Percentiles rank a stretch among this genome's conserved stretches.
phyloP scores from a whole-genome alignment of 2,888 invertebrate species.

The Chirona hameri region DNA sequence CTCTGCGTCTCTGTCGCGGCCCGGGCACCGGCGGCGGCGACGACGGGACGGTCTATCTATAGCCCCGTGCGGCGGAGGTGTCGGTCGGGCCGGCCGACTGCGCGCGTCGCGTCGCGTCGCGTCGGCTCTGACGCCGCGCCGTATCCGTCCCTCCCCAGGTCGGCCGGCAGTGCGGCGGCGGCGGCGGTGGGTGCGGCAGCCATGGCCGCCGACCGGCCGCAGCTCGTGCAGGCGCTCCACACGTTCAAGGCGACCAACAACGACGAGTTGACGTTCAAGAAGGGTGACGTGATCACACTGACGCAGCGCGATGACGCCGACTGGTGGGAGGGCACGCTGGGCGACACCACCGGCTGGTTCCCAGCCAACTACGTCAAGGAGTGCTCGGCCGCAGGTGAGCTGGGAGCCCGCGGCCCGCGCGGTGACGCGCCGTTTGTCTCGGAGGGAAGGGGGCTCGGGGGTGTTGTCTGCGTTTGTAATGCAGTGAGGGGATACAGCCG shows the following conservation, averaged over 20 bases:
- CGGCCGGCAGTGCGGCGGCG: not conserved
- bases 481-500: no score
- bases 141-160: not conserved
- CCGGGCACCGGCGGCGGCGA: not conserved
- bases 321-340: constrained; percentile 99
- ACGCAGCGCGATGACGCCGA: constrained; percentile 95
- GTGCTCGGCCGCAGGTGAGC: constrained; percentile 62
- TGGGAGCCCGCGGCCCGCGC: not conserved
- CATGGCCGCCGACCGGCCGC: not conserved
- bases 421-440: no score
- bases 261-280: constrained; percentile 89
- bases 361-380: constrained; percentile 96
- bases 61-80: not conserved
- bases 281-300: constrained; percentile 93
- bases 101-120: not conserved
- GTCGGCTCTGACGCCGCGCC: not conserved
- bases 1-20: not conserved
- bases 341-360: constrained; percentile 96
- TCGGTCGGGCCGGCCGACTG: not conserved
- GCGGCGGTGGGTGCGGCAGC: not conserved
- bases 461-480: no score
- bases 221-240: constrained; percentile 82
- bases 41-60: not conserved
- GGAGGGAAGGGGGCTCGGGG: no score
- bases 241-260: constrained; percentile 94